Conservation (phyloP, 2,113 vertebrate genomes). For the Sprattus sprattus region DNA sequence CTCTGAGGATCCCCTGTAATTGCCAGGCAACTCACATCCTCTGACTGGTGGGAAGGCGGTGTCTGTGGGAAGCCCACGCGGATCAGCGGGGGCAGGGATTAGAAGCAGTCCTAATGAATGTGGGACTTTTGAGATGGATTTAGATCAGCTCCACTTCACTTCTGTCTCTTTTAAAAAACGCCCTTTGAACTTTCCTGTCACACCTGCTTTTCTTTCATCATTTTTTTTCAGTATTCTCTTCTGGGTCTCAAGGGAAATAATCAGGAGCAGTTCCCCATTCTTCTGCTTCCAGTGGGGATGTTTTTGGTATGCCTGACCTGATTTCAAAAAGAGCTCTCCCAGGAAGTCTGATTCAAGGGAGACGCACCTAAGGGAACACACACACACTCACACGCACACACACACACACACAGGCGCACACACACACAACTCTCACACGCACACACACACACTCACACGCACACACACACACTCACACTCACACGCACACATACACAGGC, state of each 20-base stretch:
- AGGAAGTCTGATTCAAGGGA: not conserved
- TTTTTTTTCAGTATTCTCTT: not conserved
- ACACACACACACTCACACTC: not conserved
- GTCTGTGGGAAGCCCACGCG: not conserved
- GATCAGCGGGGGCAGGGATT: not conserved
- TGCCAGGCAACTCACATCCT: not conserved
- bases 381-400: not conserved
- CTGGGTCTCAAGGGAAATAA: not conserved
- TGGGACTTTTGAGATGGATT: not conserved
- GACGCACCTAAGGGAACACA: not conserved
- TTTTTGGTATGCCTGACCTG: not conserved
- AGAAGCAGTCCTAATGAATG: not conserved
- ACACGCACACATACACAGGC: not conserved
- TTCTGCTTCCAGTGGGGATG: not conserved
- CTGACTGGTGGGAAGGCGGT: not conserved
- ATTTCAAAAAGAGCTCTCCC: not conserved
- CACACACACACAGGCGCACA: not conserved
- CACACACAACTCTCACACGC: not conserved
- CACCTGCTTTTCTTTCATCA: not conserved
- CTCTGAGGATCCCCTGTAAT: not conserved
- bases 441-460: not conserved
- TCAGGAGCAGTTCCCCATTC: not conserved
- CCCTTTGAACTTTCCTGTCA: conserved; percentile 1
- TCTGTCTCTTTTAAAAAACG: not conserved
- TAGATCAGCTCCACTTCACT: not conserved